Conservation (phyloP, 2,113 vertebrate species). For the Hippoglossus stenolepis region DNA sequence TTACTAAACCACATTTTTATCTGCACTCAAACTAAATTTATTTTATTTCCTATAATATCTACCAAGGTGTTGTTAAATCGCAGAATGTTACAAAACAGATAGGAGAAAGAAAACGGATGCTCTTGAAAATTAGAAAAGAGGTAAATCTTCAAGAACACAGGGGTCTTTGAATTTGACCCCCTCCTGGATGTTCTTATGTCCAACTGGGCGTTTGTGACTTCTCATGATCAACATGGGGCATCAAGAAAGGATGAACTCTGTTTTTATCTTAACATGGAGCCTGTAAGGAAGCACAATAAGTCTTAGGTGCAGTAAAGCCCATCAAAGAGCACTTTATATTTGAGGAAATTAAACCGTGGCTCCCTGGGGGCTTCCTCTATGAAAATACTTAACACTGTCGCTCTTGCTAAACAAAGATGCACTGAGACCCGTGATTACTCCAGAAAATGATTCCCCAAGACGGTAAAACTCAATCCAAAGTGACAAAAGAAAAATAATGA, state of each 20-base stretch:
- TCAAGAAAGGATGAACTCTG: slow-evolving; percentile 19
- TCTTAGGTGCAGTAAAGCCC: slow-evolving; percentile 36
- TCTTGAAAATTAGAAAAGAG: slow-evolving; percentile 7
- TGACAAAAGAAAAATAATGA: slow-evolving; percentile 1
- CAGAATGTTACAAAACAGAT: slow-evolving; percentile 13
- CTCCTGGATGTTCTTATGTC: slow-evolving; percentile 28
- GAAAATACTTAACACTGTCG: slow-evolving; percentile 61
- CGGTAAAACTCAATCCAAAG: slow-evolving; percentile 20
- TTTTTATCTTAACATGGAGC: slow-evolving; percentile 32
- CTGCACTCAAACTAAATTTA: slow-evolving; percentile 23
- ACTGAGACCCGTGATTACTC: slow-evolving; percentile 51
- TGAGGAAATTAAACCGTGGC: slow-evolving; percentile 55
- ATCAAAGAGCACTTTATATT: slow-evolving; percentile 55
- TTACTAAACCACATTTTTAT: slow-evolving; percentile 16
- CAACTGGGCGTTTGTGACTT: slow-evolving; percentile 36
- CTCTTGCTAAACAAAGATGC: slow-evolving; percentile 56
- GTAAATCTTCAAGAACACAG: slow-evolving; percentile 16
- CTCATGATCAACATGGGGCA: slow-evolving; percentile 30
- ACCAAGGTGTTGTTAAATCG: slow-evolving; percentile 15
- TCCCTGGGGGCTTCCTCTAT: slow-evolving; percentile 42
- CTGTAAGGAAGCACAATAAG: slow-evolving; percentile 29
- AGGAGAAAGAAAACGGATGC: neutral
- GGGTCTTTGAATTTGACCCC: slow-evolving; percentile 48
- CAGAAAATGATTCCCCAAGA: slow-evolving; percentile 43
- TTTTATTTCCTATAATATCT: slow-evolving; percentile 17